phyloP scores from a whole-genome alignment of 2,888 invertebrate species.

The Caenorhabditis becei region DNA sequence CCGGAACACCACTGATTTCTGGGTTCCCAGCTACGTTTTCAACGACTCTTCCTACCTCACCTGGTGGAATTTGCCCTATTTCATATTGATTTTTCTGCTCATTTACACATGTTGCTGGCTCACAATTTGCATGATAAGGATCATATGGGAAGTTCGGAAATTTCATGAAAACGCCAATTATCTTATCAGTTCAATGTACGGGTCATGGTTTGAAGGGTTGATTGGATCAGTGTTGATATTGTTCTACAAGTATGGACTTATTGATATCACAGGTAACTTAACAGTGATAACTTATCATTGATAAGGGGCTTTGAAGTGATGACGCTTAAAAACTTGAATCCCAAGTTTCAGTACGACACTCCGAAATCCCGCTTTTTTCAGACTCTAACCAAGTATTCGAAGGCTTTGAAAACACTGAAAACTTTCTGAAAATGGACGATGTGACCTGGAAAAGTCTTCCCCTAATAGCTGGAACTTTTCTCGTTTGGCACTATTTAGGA shows the following conservation, averaged over 20 bases:
- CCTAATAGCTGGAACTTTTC: slow-evolving; percentile 28
- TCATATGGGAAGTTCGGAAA: slow-evolving; percentile 28
- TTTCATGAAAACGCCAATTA: slow-evolving; percentile 44
- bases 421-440: slow-evolving; percentile 14
- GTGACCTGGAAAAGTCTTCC: slow-evolving; percentile 5
- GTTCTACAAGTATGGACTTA: slow-evolving; percentile 37
- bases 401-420: slow-evolving; percentile 29
- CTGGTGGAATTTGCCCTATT: slow-evolving; percentile 43
- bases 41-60: slow-evolving; percentile 28
- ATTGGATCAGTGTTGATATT: slow-evolving; percentile 21
- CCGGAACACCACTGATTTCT: slow-evolving; percentile 24
- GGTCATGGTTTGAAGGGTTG: slow-evolving; percentile 27
- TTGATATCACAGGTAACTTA: slow-evolving; percentile 28
- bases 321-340: background rate
- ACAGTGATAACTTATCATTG: background rate
- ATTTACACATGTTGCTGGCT: slow-evolving; percentile 26
- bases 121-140: slow-evolving; percentile 16
- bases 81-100: slow-evolving; percentile 12
- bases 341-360: too few species aligned
- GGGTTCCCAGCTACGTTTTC: slow-evolving; percentile 33
- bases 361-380: too few species aligned
- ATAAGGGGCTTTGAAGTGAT: background rate
- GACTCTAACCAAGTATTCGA: slow-evolving; percentile 7
- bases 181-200: slow-evolving; percentile 17
- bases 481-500: slow-evolving; percentile 41